Base-by-base conservation (phyloP, 2,888 invertebrate genomes). In the Nomada ferruginata region DNA sequence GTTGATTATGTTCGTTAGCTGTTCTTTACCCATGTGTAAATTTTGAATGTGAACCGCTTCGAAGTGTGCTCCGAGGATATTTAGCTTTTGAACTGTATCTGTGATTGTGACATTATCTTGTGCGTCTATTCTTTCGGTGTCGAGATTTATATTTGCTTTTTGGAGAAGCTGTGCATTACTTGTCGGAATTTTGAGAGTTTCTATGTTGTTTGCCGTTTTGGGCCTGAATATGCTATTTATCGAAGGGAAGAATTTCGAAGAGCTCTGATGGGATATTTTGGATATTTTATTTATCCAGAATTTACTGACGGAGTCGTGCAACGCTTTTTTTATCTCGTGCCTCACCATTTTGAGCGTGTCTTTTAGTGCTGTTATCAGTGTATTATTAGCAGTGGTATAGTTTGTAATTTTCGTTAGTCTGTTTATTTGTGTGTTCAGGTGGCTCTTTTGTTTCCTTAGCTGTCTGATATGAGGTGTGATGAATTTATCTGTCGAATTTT, bases 11-110 rank as follows among this genome's bases (percentile, higher is more conserved):
- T 26, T 78, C 0, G 52, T 2, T 2, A 61, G 13, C 5, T 57
- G 63, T 1, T 11, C 5, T 29, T 78, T 73, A 0, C 57, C 61
- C 36, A 61, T n/a, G 61, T 61, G 61, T 3, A 9, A 4, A 15
- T 72, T 66, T 61, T 77, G 66, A 2, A 29, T 50, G 23, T 66
- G 66, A 0, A 29, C 65, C n/a, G 9, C 1, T 66, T 77, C 64
- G 18, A 60, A 77, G 29, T 77, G 53, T 4, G 61, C 60, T 0
- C 77, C 77, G 50, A 77, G 18, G 1, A 71, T n/a, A 0, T 66
- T 47, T 47, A 47, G 3, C 15, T 47, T 47, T 47, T 47, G 0
- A 13, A 13, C 1, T 15, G 52, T 50, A 1, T 65, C 29, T 0
- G 52, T 53, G 4, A 59, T n/a, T n/a, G n/a, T n/a, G n/a, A n/a